Evolutionary conservation across 1,140 invertebrate species (phyloP).

Genomic region (Solenopsis fugax): DNA sequence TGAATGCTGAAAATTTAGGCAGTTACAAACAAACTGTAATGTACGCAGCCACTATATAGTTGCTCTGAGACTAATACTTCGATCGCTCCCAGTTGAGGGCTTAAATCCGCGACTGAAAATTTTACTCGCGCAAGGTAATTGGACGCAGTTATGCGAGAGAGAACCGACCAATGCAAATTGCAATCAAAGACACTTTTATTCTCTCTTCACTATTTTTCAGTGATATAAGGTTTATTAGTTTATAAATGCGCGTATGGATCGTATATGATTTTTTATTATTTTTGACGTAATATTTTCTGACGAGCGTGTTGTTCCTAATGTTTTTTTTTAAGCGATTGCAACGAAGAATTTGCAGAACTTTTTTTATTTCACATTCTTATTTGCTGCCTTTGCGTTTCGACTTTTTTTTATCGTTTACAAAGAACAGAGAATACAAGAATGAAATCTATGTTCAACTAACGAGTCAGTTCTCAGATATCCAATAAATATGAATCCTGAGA

Average conservation of each 20-base stretch:
- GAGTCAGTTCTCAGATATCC: conserved; percentile 8
- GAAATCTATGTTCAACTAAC: background rate
- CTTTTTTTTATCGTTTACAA: background rate
- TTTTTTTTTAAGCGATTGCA: background rate
- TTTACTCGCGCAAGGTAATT: conserved; percentile 20
- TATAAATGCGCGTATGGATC: background rate
- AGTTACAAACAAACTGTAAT: conserved; percentile 59
- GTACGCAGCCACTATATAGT: conserved; percentile 37
- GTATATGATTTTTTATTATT: background rate
- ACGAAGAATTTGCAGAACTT: background rate
- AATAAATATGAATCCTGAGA: conserved; percentile 17
- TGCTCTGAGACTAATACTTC: conserved; percentile 12
- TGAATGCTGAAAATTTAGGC: conserved; percentile 58
- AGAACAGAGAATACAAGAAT: background rate
- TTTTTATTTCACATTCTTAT: background rate
- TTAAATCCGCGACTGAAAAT: conserved; percentile 36
- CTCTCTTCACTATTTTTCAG: background rate
- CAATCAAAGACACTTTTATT: conserved; percentile 10
- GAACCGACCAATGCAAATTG: conserved; percentile 39
- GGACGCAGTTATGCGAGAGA: conserved; percentile 12
- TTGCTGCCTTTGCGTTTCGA: background rate
- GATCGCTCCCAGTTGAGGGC: conserved; percentile 36
- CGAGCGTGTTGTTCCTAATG: background rate
- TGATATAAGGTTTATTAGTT: conserved; percentile 3
- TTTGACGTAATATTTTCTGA: background rate